Conservation (phyloP, 1,140 invertebrate species). For the Dysdera silvatica region DNA sequence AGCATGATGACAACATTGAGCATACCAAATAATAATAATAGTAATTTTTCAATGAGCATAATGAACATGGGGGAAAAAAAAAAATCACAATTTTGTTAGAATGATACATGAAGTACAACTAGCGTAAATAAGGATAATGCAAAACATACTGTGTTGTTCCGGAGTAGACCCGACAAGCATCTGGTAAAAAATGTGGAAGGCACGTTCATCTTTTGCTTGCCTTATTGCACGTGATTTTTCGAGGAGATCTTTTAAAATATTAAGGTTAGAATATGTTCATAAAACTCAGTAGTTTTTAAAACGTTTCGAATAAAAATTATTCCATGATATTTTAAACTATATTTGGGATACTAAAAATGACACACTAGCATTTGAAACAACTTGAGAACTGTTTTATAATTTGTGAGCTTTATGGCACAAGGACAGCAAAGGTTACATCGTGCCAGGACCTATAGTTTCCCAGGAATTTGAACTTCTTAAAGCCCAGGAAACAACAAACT, state of each 20-base stretch:
- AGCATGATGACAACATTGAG: no score
- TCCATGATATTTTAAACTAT: neutral
- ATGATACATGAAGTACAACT: no score
- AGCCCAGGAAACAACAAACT: no score
- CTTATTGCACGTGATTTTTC: conserved; percentile 98
- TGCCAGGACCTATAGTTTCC: no score
- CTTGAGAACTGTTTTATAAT: no score
- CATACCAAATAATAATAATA: no score
- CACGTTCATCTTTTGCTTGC: conserved; percentile 92
- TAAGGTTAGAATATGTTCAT: conserved; percentile 1
- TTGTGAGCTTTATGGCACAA: no score
- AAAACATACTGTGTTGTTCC: conserved; percentile 67
- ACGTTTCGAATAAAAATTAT: neutral
- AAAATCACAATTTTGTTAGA: neutral
- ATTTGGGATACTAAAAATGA: neutral
- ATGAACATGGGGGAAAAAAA: no score
- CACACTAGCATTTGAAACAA: neutral
- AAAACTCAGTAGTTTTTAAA: neutral
- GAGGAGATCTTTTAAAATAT: conserved; percentile 68
- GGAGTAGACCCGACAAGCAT: conserved; percentile 77
- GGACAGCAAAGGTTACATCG: no score
- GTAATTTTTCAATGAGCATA: no score
- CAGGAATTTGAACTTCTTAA: no score
- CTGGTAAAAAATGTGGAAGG: conserved; percentile 99
- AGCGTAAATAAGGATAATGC: neutral